Evolutionary conservation across 2,797 vertebrate species (phyloP), one percentile per base, ranked within the genome.

Genomic region (Sebastes cheni): DNA sequence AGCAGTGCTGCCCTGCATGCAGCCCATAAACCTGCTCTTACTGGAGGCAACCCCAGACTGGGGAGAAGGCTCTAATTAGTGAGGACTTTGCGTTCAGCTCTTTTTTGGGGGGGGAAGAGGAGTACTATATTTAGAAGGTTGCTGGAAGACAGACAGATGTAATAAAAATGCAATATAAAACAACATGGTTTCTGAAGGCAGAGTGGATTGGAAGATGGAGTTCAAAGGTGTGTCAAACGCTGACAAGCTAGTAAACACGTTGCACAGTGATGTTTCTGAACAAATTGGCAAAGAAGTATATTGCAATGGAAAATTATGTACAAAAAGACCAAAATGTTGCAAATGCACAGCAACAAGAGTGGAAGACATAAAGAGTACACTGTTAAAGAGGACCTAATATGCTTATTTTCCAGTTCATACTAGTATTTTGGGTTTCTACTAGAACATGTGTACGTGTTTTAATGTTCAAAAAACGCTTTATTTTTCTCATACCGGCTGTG

Each of bases 41-140:
- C 85, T 89, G 83, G 55, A 90, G 83, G 85, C 88, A 52, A 70
- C 77, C 61, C 86, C 86, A 83, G 82, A 77, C 79, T 72, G 76
- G 74, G 80, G 75, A 89, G 78, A 89, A 88, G 79, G 79, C 86
- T 93, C 80, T 94, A 94, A 94, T 95, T 95, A 95, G 85, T 76
- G 77, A 78, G 77, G 81, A 82, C 89, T 91, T 83, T 80, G 80
- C 85, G 71, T 85, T 88, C 50, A 39, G 81, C 81, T 87, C 75
- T 74, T 78, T 80, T 77, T 80, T 60, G 22, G 29, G 70, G 54
- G 70, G 52, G 23, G 20, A 25, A 16, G 66, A 46, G 62, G 55
- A 30, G 42, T 27, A n/a, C 86, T 95, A 93, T 92, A 92, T 94
- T 93, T 94, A 91, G 93, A 88, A 76, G 60, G 79, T 59, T 54